phyloP scores from a whole-genome alignment of 2,797 vertebrate genomes.

The Acanthurus tractus region DNA sequence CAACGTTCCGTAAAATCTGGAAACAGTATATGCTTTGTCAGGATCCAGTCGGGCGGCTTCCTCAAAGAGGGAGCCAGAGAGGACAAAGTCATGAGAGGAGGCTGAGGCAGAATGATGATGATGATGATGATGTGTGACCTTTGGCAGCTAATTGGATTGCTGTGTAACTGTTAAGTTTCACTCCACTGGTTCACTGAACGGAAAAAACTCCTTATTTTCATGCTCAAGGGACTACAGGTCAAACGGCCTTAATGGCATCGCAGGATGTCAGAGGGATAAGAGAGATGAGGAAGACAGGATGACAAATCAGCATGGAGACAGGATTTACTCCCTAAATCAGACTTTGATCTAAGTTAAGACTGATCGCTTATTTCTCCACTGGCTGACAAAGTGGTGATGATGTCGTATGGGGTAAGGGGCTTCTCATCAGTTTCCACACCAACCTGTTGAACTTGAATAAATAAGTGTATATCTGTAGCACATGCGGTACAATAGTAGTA shows the following conservation, averaged over 20 bases:
- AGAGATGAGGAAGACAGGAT: constrained; percentile 10
- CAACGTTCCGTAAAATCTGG: constrained; percentile 94
- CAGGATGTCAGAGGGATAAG: constrained; percentile 21
- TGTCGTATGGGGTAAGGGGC: constrained; percentile 49
- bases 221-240: constrained; percentile 22
- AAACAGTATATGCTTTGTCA: constrained; percentile 93
- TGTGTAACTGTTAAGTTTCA: constrained; percentile 43
- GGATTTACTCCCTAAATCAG: constrained; percentile 22
- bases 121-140: constrained; percentile 79
- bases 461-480: constrained; percentile 56
- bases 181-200: constrained; percentile 32
- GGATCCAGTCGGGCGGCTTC: constrained; percentile 72
- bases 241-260: not conserved
- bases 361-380: constrained; percentile 29
- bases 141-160: constrained; percentile 36
- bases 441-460: constrained; percentile 67
- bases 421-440: constrained; percentile 46
- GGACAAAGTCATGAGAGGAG: constrained; percentile 69
- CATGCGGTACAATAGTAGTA: constrained; percentile 31
- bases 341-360: constrained; percentile 26
- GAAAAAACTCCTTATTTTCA: constrained; percentile 39
- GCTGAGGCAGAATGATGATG: constrained; percentile 70
- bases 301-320: not conserved
- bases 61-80: constrained; percentile 73
- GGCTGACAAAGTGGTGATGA: constrained; percentile 27